Percentiles rank a stretch among this genome's conserved stretches.
Evolutionary conservation across 1,140 invertebrate species (phyloP).

Genomic region (Parasteatoda tepidariorum): DNA sequence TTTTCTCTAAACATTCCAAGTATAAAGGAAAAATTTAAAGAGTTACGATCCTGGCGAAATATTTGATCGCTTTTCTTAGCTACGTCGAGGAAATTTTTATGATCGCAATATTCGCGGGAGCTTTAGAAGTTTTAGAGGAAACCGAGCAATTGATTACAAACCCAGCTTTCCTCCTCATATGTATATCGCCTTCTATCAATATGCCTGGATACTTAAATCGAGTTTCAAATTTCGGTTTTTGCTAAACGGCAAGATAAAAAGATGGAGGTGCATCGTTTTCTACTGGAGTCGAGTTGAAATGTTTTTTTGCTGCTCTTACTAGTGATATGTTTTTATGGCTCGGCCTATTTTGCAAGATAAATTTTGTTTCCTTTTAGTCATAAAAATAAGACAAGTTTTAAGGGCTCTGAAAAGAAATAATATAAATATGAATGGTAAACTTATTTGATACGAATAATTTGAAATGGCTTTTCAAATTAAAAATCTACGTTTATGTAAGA

Average conservation of each 20-base stretch:
- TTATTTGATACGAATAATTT: not conserved
- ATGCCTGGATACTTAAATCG: not conserved
- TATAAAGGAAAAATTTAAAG: not conserved
- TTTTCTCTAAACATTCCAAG: too few relatives aligned
- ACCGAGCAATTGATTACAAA: constrained; percentile 2
- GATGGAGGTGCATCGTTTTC: not conserved
- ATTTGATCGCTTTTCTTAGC: not conserved
- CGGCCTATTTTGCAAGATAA: constrained; percentile 12
- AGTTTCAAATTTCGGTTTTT: not conserved
- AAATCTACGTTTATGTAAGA: not conserved
- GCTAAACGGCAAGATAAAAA: constrained; percentile 1
- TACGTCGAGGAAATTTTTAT: constrained; percentile 4
- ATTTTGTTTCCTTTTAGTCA: not conserved
- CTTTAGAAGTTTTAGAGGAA: not conserved
- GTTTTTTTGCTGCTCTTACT: not conserved
- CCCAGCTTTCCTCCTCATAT: not conserved
- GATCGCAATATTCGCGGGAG: not conserved
- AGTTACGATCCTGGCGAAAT: constrained; percentile 9
- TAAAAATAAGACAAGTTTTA: not conserved
- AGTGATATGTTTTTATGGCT: not conserved
- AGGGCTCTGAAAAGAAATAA: not conserved
- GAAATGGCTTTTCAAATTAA: not conserved
- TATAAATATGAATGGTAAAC: not conserved
- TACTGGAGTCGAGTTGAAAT: not conserved
- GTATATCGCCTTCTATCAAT: not conserved